phyloP scores from a whole-genome alignment of 2,888 invertebrate species.

The Drosophila yooni region DNA sequence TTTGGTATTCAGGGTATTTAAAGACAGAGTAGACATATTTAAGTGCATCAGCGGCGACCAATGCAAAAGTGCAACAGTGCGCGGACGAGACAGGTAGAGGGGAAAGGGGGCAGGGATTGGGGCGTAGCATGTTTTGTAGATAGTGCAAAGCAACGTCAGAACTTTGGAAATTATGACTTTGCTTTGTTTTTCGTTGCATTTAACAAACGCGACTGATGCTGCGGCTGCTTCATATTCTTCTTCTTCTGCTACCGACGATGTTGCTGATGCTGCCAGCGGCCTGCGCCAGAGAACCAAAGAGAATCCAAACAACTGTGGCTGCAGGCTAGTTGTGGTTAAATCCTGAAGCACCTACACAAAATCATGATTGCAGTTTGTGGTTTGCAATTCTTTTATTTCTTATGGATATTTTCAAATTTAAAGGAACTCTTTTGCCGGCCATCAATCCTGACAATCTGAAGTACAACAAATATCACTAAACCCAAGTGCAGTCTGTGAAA shows the following conservation, averaged over 20 bases:
- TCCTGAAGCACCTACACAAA: conserved; percentile 48
- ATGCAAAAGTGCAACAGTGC: conserved; percentile 31
- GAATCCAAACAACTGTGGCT: conserved; percentile 20
- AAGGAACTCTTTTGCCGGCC: background rate
- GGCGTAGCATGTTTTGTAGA: conserved; percentile 27
- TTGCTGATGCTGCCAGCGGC: conserved; percentile 34
- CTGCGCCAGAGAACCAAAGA: background rate
- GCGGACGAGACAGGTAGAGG: background rate
- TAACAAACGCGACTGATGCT: conserved; percentile 38
- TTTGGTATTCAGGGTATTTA: conserved; percentile 11
- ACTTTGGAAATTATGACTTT: conserved; percentile 79
- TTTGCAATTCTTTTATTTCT: background rate
- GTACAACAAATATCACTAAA: background rate
- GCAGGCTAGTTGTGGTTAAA: conserved; percentile 24
- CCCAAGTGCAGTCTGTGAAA: background rate
- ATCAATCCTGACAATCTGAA: background rate
- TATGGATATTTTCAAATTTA: background rate
- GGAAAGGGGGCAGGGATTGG: background rate
- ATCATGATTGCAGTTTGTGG: background rate
- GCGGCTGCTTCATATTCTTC: background rate
- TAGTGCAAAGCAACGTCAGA: conserved; percentile 62
- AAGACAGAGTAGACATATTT: conserved; percentile 72
- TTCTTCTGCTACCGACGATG: conserved; percentile 10
- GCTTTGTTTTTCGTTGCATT: conserved; percentile 66
- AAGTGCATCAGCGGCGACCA: conserved; percentile 59